Base-by-base conservation (phyloP, 2,113 vertebrate species). In the Syngnathus typhle region DNA sequence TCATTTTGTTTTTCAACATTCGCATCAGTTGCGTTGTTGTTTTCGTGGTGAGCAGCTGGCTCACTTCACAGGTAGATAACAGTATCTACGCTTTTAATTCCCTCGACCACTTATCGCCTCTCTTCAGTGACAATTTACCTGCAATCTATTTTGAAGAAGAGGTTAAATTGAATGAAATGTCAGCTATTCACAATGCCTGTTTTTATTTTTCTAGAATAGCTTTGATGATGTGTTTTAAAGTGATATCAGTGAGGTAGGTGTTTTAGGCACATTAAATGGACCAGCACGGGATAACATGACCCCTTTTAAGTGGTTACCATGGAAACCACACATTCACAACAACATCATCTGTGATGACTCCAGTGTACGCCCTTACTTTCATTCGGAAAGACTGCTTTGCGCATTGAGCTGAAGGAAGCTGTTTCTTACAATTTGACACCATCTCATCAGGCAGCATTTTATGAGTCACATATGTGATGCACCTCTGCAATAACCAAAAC, bases 41-140 rank as follows among this genome's bases (percentile, higher is more conserved):
- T 78, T 68, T 69, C 71, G 46, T 59, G 65, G 59, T 23, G n/a
- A 61, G 60, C 39, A 23, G 19, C n/a, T 23, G n/a, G 54, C 38
- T 72, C 6, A 68, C 79, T 36, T 78, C 52, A 43, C 70, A 76
- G 73, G 79, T 59, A 73, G 49, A 61, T 67, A 73, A 68, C 68
- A 69, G 65, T 63, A 55, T 59, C 73, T 39, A 27, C 64, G 70
- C 74, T 44, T 80, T 61, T 69, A 38, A 71, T 67, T 61, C 38
- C 59, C 71, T 67, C 64, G 67, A 52, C 75, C 78, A 46, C 66
- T 75, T 71, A 70, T 73, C 39, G 0, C 60, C 67, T 3, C 70
- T 67, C 39, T 47, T 52, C 27, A 6, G 54, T 66, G 36, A 10
- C 39, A 32, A 19, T 58, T 49, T 64, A 59, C 69, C 43, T 64